Conservation (phyloP, 2,888 invertebrate species). For the Drosophila cyrtoloma region DNA sequence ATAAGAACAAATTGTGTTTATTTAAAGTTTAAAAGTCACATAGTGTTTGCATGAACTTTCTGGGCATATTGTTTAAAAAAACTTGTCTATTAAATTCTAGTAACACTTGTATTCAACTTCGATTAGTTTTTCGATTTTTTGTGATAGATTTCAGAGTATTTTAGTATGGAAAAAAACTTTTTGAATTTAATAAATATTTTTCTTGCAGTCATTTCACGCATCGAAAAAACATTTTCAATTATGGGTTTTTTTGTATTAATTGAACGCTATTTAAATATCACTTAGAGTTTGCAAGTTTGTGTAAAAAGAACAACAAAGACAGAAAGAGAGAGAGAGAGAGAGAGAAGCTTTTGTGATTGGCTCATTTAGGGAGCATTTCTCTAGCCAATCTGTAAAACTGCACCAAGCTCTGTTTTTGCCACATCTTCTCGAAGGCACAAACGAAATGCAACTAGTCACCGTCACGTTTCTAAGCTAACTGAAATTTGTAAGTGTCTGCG, state of each 20-base stretch:
- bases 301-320: neutral
- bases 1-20: neutral
- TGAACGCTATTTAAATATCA: neutral
- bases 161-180: neutral
- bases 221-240: neutral
- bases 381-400: neutral
- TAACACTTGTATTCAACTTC: neutral
- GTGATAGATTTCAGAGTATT: neutral
- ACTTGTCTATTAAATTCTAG: neutral
- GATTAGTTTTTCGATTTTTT: neutral
- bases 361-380: neutral
- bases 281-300: neutral
- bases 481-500: constrained; percentile 33
- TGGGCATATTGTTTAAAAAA: neutral
- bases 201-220: neutral
- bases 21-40: neutral
- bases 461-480: constrained; percentile 56
- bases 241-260: neutral
- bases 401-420: neutral
- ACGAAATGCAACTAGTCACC: constrained; percentile 41
- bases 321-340: neutral
- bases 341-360: neutral
- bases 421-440: constrained; percentile 1
- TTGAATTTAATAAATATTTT: neutral
- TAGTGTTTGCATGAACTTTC: neutral